phyloP scores from a whole-genome alignment of 1,140 invertebrate genomes.

The Drosophila leontia region DNA sequence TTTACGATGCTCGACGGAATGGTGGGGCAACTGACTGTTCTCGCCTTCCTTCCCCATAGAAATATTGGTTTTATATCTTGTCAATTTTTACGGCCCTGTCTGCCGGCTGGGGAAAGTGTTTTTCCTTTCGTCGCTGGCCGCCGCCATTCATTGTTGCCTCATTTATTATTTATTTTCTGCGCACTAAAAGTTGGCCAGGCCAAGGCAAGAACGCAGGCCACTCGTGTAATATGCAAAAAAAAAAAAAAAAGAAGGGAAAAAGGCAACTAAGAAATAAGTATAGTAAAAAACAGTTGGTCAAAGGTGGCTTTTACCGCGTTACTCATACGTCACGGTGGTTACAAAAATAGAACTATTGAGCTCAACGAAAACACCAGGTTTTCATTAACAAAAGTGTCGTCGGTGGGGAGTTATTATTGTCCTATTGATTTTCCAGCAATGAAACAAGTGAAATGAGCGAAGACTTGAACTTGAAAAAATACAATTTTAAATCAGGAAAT shows the following conservation, averaged over 20 bases:
- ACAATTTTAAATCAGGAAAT: constrained; percentile 1
- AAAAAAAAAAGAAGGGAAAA: constrained; percentile 21
- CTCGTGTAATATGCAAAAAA: constrained; percentile 68
- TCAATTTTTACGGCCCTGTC: constrained; percentile 46
- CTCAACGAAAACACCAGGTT: constrained; percentile 38
- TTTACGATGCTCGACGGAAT: constrained; percentile 40
- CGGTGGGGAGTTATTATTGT: constrained; percentile 11
- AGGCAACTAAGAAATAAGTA: background rate
- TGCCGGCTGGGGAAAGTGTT: constrained; percentile 26
- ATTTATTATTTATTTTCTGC: constrained; percentile 68
- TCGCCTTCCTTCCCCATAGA: constrained; percentile 17
- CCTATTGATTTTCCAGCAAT: constrained; percentile 56
- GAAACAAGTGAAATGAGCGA: constrained; percentile 4
- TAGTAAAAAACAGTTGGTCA: constrained; percentile 24
- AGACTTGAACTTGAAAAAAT: constrained; percentile 24
- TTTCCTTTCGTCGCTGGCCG: constrained; percentile 4
- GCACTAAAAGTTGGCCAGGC: constrained; percentile 43
- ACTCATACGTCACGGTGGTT: constrained; percentile 57
- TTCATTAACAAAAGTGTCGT: constrained; percentile 64
- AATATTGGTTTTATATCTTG: constrained; percentile 58
- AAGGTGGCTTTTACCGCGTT: constrained; percentile 30
- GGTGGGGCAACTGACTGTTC: constrained; percentile 26
- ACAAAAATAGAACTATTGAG: constrained; percentile 38
- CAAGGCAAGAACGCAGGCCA: constrained; percentile 25
- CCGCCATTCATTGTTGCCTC: constrained; percentile 30